phyloP scores from a whole-genome alignment of 2,113 vertebrate species.

The Dromiciops gliroides region DNA sequence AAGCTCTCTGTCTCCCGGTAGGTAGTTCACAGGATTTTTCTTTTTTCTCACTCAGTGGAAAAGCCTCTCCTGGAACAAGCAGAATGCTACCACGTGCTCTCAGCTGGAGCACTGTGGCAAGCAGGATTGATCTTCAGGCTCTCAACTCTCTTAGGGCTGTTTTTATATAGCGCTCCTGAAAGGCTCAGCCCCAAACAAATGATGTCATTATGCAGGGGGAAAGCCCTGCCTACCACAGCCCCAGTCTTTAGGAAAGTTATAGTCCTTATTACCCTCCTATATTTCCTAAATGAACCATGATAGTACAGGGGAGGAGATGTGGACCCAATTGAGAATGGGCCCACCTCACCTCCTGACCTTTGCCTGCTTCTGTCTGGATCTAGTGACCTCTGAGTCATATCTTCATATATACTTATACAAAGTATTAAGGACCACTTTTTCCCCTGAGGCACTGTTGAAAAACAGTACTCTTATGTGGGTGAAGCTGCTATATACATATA shows the following conservation, averaged over 20 bases:
- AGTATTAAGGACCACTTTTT: not conserved
- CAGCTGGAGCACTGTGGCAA: not conserved
- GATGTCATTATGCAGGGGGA: conserved; percentile 77
- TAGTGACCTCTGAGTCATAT: not conserved
- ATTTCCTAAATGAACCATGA: not conserved
- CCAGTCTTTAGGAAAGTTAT: conserved; percentile 52
- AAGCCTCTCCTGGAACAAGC: not conserved
- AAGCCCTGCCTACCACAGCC: conserved; percentile 74
- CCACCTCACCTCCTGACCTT: too few species aligned
- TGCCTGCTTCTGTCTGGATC: not conserved
- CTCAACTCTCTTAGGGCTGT: conserved; percentile 48
- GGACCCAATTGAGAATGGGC: not conserved
- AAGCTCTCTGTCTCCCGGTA: not conserved
- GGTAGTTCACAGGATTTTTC: conserved; percentile 15
- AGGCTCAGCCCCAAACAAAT: conserved; percentile 77
- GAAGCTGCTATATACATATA: not conserved
- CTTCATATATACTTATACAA: not conserved
- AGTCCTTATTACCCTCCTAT: not conserved
- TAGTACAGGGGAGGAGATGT: not conserved
- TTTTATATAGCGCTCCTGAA: conserved; percentile 75
- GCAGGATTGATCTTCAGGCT: conserved; percentile 43
- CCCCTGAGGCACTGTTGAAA: not conserved
- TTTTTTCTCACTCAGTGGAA: not conserved
- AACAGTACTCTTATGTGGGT: not conserved
- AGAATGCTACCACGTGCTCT: not conserved